Percentiles rank a stretch among this genome's conserved stretches.
These are phyloP conservation scores for Papilio xuthus DNA, from an alignment of 1,140 invertebrate genomes.

Conservation along the genomic window DNA sequence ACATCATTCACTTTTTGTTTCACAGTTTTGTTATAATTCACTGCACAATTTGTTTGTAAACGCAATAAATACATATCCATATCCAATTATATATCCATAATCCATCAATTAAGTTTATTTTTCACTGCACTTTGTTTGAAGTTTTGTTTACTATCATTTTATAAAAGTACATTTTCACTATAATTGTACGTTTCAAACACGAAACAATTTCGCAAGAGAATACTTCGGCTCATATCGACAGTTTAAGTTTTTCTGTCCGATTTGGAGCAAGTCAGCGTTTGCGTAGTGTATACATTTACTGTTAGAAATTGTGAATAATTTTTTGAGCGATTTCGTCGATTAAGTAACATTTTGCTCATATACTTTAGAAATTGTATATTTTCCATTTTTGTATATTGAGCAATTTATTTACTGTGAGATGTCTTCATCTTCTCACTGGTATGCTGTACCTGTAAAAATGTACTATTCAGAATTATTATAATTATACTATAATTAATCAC, in stretches of 20 bases:
- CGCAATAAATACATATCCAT: background rate
- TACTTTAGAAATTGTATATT: background rate
- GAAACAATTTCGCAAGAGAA: constrained; percentile 7
- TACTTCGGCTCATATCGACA: background rate
- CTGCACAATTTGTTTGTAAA: background rate
- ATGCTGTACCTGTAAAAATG: constrained; percentile 52
- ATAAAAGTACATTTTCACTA: background rate
- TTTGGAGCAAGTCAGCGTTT: background rate
- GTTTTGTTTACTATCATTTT: constrained; percentile 10
- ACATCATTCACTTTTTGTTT: background rate
- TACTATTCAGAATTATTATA: background rate
- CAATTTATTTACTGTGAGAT: constrained; percentile 28
- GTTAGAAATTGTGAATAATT: background rate
- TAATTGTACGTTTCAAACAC: background rate
- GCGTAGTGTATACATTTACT: background rate
- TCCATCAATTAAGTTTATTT: background rate
- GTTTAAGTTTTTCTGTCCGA: background rate
- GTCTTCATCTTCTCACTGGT: constrained; percentile 48
- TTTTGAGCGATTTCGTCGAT: background rate
- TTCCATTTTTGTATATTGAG: background rate
- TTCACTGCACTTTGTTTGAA: constrained; percentile 19
- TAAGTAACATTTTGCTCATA: background rate
- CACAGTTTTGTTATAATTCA: background rate
- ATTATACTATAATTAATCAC: no score
- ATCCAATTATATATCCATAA: background rate